These are phyloP conservation scores for Hydractinia symbiolongicarpus DNA, from an alignment of 30 jellyfish, hydroid and myxozoan species.

Conservation along the genomic window DNA sequence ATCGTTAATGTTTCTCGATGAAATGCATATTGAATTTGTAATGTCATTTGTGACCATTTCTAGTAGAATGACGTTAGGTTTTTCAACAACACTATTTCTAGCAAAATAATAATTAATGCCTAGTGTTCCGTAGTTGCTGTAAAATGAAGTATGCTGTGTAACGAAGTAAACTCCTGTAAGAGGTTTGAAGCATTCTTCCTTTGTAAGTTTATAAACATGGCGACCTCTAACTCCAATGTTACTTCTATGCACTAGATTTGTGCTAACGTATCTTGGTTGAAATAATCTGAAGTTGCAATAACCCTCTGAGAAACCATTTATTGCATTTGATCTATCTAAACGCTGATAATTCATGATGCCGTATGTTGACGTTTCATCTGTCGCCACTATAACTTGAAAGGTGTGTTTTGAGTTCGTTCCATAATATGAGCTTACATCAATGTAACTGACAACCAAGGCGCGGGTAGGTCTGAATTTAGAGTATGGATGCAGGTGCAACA, in stretches of 20 bases:
- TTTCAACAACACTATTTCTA: no score
- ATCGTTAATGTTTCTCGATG: background rate
- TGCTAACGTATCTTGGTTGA: background rate
- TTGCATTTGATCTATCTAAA: background rate
- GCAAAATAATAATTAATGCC: no score
- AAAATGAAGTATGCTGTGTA: no score
- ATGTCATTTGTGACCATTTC: background rate
- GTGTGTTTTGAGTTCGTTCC: background rate
- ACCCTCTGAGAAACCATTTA: background rate
- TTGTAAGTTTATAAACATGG: background rate
- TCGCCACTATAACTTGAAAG: background rate
- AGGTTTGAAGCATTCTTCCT: background rate
- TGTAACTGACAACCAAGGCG: constrained; percentile 1
- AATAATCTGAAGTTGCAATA: constrained; percentile 1
- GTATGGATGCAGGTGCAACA: background rate
- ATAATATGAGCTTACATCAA: background rate
- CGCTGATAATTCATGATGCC: background rate
- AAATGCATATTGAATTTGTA: background rate
- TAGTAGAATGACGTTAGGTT: no score
- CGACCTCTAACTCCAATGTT: background rate
- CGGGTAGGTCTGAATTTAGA: background rate
- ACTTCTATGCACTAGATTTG: background rate
- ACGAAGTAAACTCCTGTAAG: background rate
- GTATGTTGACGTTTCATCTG: background rate
- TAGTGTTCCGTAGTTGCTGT: no score